Conservation (phyloP, 2,888 invertebrate species). For the Xanthorhoe spadicearia region DNA sequence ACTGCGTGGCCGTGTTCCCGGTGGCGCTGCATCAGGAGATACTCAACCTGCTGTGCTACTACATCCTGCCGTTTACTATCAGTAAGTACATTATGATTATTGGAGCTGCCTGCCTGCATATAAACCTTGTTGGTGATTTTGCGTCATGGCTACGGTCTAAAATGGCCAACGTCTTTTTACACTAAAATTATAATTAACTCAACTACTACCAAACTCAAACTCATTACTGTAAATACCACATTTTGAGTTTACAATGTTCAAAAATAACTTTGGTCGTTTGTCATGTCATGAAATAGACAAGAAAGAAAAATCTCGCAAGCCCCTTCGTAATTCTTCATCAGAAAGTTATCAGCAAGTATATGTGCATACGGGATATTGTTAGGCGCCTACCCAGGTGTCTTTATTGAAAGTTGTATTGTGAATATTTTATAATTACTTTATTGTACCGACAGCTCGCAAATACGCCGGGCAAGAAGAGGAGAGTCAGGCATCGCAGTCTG, state of each 20-base stretch:
- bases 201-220: too few species aligned
- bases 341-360: background rate
- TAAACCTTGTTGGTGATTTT: too few species aligned
- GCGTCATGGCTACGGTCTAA: too few species aligned
- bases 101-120: too few species aligned
- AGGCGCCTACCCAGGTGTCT: background rate
- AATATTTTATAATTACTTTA: background rate
- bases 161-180: too few species aligned
- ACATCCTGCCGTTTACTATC: conserved; percentile 97
- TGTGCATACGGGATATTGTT: background rate
- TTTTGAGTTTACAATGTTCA: too few species aligned
- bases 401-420: too few species aligned
- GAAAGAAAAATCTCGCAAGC: too few species aligned
- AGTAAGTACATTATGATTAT: conserved; percentile 85
- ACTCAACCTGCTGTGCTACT: conserved; percentile 96
- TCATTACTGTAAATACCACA: too few species aligned
- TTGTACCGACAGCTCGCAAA: conserved; percentile 84
- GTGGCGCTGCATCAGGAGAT: conserved; percentile 96
- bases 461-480: conserved; percentile 89
- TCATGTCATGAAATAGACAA: too few species aligned
- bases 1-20: conserved; percentile 96
- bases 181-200: too few species aligned
- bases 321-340: background rate
- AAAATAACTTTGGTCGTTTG: too few species aligned
- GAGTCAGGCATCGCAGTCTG: conserved; percentile 92